Base-by-base conservation (phyloP, 2,113 vertebrate species). In the Bos indicus region DNA sequence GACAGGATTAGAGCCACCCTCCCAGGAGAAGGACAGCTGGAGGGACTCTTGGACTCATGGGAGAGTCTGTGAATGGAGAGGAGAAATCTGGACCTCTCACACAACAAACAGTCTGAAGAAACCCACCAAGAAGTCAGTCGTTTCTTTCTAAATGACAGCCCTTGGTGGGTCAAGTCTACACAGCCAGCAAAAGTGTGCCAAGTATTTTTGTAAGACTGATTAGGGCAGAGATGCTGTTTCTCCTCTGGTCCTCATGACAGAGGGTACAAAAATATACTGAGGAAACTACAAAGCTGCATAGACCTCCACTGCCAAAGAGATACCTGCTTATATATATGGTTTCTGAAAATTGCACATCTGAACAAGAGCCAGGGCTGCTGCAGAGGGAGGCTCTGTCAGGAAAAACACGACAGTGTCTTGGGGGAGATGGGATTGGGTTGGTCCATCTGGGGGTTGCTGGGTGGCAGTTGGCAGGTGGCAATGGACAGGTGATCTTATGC, bases 341-440 rank as follows among this genome's bases (percentile, higher is more conserved):
- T 96, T 96, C 77, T 94, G 80, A 96, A 98, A 95, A 95, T 48
- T 78, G 90, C 92, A 98, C 93, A 92, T 94, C 80, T 96, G 81
- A 97, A 40, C 2, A 25, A 95, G 90, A 80, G 91, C 21, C 33
- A 71, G 64, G 95, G 51, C 10, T 30, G 36, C 33, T 62, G 84
- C n/a, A 52, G 48, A 36, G 0, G 7, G 57, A 40, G 88, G 36
- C 23, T 74, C 52, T 59, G 62, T 93, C 93, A 95, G 93, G 83
- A 88, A 87, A 88, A 97, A 60, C 54, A 59, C 19, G 7, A 6
- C 30, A 67, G 91, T 15, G 2, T 33, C 78, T 80, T 30, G 48
- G 36, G 64, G 80, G 93, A 95, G 60, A 94, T 46, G 89, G 89
- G 54, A 25, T n/a, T 13, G 15, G 1, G 16, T 64, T 54, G 40